phyloP scores from a whole-genome alignment of 1,140 invertebrate genomes.

The Agraylea sexmaculata region DNA sequence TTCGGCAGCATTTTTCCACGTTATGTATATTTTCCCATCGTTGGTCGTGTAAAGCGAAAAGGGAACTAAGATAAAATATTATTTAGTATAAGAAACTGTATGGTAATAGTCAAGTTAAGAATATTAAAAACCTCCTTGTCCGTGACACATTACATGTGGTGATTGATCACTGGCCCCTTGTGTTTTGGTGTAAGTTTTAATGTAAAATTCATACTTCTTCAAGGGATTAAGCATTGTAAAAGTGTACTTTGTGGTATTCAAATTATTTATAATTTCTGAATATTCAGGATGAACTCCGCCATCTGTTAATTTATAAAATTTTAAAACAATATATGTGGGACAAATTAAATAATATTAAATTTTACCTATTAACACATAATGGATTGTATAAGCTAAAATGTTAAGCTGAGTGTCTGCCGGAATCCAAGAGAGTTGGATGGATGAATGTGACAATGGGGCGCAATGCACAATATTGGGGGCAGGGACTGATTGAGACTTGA shows the following conservation, averaged over 20 bases:
- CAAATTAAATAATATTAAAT: background rate
- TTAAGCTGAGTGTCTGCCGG: conserved; percentile 9
- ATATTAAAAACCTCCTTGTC: conserved; percentile 30
- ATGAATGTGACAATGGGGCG: conserved; percentile 21
- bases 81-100: background rate
- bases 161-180: conserved; percentile 31
- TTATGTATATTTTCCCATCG: conserved; percentile 1
- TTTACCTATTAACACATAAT: conserved; percentile 16
- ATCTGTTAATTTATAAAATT: conserved; percentile 10
- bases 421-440: conserved; percentile 25
- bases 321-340: background rate
- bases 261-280: conserved; percentile 25
- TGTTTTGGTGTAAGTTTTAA: conserved; percentile 23
- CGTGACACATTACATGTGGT: conserved; percentile 30
- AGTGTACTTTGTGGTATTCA: conserved; percentile 22
- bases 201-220: conserved; percentile 30
- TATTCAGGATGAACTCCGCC: conserved; percentile 22
- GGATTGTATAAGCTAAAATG: conserved; percentile 28
- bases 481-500: conserved; percentile 25
- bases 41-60: background rate
- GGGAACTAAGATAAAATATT: conserved; percentile 1
- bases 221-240: conserved; percentile 25
- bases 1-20: conserved; percentile 22
- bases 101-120: background rate
- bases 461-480: conserved; percentile 24